These are phyloP conservation scores for Melanotaenia pygmaea DNA, from an alignment of 2,797 vertebrate species.

Conservation along the genomic window DNA sequence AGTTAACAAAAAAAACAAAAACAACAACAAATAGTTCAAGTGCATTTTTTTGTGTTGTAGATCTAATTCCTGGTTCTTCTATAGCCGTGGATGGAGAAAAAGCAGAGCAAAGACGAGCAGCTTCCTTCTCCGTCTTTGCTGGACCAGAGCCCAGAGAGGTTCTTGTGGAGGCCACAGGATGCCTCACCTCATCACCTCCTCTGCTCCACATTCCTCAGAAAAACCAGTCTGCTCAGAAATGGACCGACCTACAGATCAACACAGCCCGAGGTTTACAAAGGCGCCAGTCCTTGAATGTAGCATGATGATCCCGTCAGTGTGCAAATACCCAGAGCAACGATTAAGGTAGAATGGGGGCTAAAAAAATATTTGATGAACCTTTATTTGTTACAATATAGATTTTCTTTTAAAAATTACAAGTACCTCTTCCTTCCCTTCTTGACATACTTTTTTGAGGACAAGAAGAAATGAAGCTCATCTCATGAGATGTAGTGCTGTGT, in stretches of 20 bases:
- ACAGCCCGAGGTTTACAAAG: not conserved
- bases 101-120: not conserved
- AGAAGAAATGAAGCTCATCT: slow-evolving; percentile 26
- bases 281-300: slow-evolving; percentile 30
- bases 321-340: slow-evolving; percentile 50
- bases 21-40: not conserved
- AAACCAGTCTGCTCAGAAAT: slow-evolving; percentile 10
- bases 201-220: not conserved
- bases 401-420: slow-evolving; percentile 55
- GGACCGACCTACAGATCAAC: slow-evolving; percentile 2
- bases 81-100: not conserved
- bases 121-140: slow-evolving; percentile 5
- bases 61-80: slow-evolving; percentile 3
- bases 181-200: not conserved
- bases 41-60: slow-evolving; percentile 5
- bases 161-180: not conserved
- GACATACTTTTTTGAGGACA: slow-evolving; percentile 34
- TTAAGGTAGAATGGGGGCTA: slow-evolving; percentile 38
- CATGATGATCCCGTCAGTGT: slow-evolving; percentile 55
- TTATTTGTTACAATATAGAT: slow-evolving; percentile 79
- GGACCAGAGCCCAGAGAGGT: slow-evolving; percentile 27
- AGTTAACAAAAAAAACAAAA: not conserved
- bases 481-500: slow-evolving; percentile 49
- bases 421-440: slow-evolving; percentile 40
- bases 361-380: slow-evolving; percentile 63